Evolutionary conservation across 2,888 invertebrate genomes (phyloP), one percentile per base, ranked within the genome.

Genomic region (Oscheius sp.): DNA sequence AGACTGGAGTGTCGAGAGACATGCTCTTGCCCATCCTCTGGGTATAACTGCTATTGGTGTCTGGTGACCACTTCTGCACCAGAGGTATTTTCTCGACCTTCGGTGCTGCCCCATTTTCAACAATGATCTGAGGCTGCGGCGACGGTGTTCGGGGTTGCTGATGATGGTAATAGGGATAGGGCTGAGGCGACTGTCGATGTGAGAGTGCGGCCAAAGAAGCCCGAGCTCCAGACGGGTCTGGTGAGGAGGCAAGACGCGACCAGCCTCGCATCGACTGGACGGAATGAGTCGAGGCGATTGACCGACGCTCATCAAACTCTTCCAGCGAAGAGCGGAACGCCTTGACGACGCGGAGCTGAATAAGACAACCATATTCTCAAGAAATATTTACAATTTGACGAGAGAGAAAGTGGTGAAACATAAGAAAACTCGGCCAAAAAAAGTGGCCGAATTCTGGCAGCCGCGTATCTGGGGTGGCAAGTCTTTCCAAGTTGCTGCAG

Each of bases 311-410:
- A 92, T 96, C 97, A 92, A 98, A 93, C 93, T 98, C 98, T 93
- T 99, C 98, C 93, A 99, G 93, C 90, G 94, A 96, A 90, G 96
- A 96, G 93, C 95, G 96, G 95, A 98, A 99, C 91, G 98, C 98
- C 93, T 96, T 95, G 92, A 98, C 96, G 92, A 99, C 98, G 92
- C 98, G 95, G 93, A 98, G 94, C 98, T 98, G 96, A 42, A 84
- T 76, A 35, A 65, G 53, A 48, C 29, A 57, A n/a, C 37, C 11
- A 65, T 37, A 53, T 9, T 29, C 51, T 65, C 29, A 7, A 21
- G 51, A 9, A 65, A 65, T 21, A 29, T n/a, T 5, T n/a, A 55
- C 21, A 29, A 55, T 29, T 29, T 55, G 55, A 29, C 55, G 21
- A n/a, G 33, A 35, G 35, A 35, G 3, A 59, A 29, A 37, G 11